Percentiles rank a stretch among this genome's conserved stretches.
Evolutionary conservation across 1,140 invertebrate species (phyloP).

Genomic region (Pectinophora gossypiella): DNA sequence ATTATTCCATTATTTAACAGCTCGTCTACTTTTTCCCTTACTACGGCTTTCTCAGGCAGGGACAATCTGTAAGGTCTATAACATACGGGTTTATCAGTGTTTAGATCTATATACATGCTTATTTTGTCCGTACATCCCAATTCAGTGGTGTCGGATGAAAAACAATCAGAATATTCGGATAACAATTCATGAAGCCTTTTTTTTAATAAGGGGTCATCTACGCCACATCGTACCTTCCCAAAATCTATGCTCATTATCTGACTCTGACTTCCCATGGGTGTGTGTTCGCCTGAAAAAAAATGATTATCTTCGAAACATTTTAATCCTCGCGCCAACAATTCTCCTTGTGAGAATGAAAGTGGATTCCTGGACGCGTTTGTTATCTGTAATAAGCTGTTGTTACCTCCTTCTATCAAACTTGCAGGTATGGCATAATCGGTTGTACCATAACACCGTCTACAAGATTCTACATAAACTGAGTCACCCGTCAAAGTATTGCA

Average conservation of each 20-base stretch:
- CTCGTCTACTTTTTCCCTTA: not conserved
- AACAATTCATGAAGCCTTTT: not conserved
- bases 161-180: not conserved
- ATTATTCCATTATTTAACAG: not conserved
- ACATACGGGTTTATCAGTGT: not conserved
- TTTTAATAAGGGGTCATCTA: not conserved
- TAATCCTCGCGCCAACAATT: not conserved
- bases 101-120: not conserved
- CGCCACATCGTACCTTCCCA: not conserved
- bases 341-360: not conserved
- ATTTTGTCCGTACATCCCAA: not conserved
- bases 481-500: not conserved
- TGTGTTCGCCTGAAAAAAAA: not conserved
- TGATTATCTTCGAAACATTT: not conserved
- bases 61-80: not conserved
- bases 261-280: not conserved
- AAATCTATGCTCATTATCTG: not conserved
- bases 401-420: not conserved
- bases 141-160: not conserved
- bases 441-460: not conserved
- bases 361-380: too few relatives aligned
- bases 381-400: not conserved
- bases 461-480: not conserved
- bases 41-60: not conserved
- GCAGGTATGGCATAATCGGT: not conserved